These are phyloP conservation scores for Presbytis comata DNA, from an alignment of 2,797 vertebrate species.

Conservation along the genomic window DNA sequence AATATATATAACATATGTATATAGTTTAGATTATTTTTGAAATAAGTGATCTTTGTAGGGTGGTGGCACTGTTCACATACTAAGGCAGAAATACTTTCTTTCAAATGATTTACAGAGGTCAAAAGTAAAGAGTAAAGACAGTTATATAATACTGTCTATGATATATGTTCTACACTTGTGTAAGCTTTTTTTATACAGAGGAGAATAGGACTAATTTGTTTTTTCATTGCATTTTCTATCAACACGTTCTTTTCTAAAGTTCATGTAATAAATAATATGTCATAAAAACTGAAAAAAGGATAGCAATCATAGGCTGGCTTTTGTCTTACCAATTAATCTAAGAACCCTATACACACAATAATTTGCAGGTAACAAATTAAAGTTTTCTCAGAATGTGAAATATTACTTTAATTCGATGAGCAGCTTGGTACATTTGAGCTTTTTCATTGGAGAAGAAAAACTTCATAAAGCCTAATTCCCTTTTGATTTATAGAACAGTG, in stretches of 20 bases:
- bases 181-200: not conserved
- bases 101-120: not conserved
- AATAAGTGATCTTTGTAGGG: not conserved
- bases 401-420: constrained; percentile 34
- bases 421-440: not conserved
- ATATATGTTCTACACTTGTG: not conserved
- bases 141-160: not conserved
- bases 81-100: not conserved
- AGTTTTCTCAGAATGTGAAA: not conserved
- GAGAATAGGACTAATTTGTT: not conserved
- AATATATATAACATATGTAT: not conserved
- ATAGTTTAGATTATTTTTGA: not conserved
- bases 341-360: not conserved
- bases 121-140: constrained; percentile 18
- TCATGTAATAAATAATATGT: constrained; percentile 5
- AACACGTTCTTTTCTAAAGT: not conserved
- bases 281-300: not conserved
- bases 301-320: not conserved
- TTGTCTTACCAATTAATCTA: constrained; percentile 9
- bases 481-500: not conserved
- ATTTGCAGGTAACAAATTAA: constrained; percentile 1
- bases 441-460: not conserved
- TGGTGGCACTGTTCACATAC: not conserved
- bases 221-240: not conserved
- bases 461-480: not conserved